Percentiles rank a stretch among this genome's conserved stretches.
These are phyloP conservation scores for Coryphaenoides rupestris DNA, from an alignment of 2,113 vertebrate genomes.

Conservation along the genomic window DNA sequence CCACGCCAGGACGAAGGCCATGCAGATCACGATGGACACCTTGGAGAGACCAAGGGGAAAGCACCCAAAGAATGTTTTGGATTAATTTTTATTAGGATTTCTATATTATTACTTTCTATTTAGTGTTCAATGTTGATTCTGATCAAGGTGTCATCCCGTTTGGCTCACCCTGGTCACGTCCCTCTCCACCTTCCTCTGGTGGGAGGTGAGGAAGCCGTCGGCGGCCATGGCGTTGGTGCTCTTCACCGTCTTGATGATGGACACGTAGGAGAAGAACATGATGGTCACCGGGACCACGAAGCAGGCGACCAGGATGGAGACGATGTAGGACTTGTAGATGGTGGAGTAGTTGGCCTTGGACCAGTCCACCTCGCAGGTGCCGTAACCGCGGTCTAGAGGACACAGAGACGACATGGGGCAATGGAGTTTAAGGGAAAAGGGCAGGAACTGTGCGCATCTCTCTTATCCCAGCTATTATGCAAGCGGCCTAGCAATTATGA, in stretches of 20 bases:
- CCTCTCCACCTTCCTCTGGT: conserved; percentile 78
- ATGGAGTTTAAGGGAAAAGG: neutral
- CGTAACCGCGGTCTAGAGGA: conserved; percentile 76
- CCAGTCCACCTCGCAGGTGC: conserved; percentile 86
- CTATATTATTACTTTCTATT: too few species aligned
- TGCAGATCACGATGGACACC: conserved; percentile 81
- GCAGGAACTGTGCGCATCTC: neutral
- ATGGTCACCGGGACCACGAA: conserved; percentile 78
- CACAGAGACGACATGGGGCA: neutral
- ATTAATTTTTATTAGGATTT: too few species aligned
- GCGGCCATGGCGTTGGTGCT: conserved; percentile 75
- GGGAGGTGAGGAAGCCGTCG: conserved; percentile 67
- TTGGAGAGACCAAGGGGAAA: conserved; percentile 41
- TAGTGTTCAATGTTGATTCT: too few species aligned
- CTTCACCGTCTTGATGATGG: conserved; percentile 84
- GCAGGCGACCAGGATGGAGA: conserved; percentile 82
- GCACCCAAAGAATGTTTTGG: too few species aligned
- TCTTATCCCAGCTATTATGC: neutral
- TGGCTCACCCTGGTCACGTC: conserved; percentile 74
- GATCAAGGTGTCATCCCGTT: neutral
- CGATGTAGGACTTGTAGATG: conserved; percentile 81
- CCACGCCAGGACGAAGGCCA: conserved; percentile 80
- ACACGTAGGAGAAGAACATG: conserved; percentile 78
- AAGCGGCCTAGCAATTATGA: too few species aligned
- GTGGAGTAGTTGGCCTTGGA: conserved; percentile 86